A percentile compares a stretch with the other conserved stretches of the same genome.
Evolutionary conservation across 2,888 invertebrate genomes (phyloP).

Genomic region (Podabrus alpinus): DNA sequence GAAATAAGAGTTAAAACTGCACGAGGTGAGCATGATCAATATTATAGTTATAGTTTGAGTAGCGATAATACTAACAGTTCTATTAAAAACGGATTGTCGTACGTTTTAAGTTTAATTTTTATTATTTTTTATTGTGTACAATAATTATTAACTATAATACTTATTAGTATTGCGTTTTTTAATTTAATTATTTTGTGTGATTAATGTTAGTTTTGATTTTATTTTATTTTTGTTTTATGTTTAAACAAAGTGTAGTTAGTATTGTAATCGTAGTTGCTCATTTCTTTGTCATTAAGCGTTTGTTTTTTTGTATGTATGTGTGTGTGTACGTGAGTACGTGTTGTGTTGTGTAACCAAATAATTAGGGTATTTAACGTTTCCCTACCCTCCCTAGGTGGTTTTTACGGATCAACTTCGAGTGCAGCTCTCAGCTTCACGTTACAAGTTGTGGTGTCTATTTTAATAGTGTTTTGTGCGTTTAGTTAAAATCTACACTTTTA

Average conservation of each 20-base stretch:
- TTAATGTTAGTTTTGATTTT: constrained; percentile 4
- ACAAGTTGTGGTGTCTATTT: constrained; percentile 50
- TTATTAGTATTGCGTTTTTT: constrained; percentile 3
- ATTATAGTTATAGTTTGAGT: constrained; percentile 29
- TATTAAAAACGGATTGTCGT: constrained; percentile 12
- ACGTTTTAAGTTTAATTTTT: constrained; percentile 17
- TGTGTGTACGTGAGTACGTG: constrained; percentile 23
- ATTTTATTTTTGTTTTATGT: constrained; percentile 29
- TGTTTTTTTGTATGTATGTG: constrained; percentile 26
- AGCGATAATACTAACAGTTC: constrained; percentile 18
- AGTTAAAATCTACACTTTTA: constrained; percentile 23
- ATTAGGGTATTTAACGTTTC: constrained; percentile 32
- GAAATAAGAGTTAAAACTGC: constrained; percentile 82
- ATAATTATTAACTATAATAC: neutral
- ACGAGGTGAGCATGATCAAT: constrained; percentile 72
- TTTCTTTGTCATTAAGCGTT: neutral
- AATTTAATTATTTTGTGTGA: constrained; percentile 1
- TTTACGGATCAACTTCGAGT: constrained; percentile 49
- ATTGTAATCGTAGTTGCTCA: neutral
- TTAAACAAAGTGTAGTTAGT: constrained; percentile 2
- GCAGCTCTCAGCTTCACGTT: constrained; percentile 47
- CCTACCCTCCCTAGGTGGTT: constrained; percentile 46
- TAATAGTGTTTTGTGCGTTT: constrained; percentile 45
- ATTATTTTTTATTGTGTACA: constrained; percentile 4
- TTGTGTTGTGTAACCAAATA: constrained; percentile 15